phyloP scores from a whole-genome alignment of 2,797 vertebrate genomes.

The Vireo griseus region DNA sequence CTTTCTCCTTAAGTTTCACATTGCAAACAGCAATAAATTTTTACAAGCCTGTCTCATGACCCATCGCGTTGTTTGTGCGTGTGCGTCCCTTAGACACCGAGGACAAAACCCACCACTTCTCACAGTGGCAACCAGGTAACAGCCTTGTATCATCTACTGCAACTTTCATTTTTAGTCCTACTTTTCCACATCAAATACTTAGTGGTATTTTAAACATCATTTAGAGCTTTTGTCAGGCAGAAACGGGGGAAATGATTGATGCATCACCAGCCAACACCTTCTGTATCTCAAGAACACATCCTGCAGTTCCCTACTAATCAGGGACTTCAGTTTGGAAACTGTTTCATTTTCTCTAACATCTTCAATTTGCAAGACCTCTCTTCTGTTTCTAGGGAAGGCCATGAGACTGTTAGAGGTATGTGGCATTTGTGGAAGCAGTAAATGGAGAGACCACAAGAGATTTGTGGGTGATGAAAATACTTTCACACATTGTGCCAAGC shows the following conservation, averaged over 20 bases:
- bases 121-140: not conserved
- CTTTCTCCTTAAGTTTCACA: not conserved
- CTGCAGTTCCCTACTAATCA: not conserved
- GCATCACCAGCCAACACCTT: not conserved
- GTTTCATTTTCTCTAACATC: constrained; percentile 1
- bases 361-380: not conserved
- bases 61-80: accelerated
- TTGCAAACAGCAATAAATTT: not conserved
- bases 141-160: not conserved
- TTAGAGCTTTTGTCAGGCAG: not conserved
- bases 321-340: not conserved
- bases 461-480: constrained; percentile 32
- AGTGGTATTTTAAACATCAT: not conserved
- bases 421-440: constrained; percentile 14
- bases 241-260: not conserved
- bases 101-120: not conserved
- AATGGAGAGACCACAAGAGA: not conserved
- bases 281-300: not conserved
- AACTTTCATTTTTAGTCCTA: not conserved
- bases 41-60: not conserved
- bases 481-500: not conserved
- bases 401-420: not conserved
- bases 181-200: not conserved
- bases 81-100: not conserved
- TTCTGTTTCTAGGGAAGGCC: not conserved